A percentile compares a stretch with the other conserved stretches of the same genome.
These are phyloP conservation scores for Meloe dianella DNA, from an alignment of 2,888 invertebrate species.

Conservation along the genomic window DNA sequence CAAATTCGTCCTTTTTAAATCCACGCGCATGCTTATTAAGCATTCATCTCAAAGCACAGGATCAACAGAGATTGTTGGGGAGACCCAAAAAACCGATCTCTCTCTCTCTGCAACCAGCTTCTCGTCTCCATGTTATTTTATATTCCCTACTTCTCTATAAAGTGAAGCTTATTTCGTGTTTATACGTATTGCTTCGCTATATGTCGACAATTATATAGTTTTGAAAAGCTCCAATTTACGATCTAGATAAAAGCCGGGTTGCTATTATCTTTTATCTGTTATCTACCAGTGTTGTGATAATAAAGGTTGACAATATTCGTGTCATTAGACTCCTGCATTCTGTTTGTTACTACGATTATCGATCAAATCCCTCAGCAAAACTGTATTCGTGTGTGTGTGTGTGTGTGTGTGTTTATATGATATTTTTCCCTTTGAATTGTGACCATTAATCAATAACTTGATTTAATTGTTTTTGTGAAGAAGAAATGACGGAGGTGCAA, in stretches of 20 bases:
- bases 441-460: background rate
- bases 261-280: background rate
- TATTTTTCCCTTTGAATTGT: background rate
- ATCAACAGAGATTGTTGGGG: background rate
- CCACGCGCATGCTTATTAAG: background rate
- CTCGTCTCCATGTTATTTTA: slow-evolving; percentile 1
- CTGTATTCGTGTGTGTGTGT: background rate
- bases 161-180: background rate
- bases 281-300: background rate
- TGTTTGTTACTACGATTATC: too few species aligned
- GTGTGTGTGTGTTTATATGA: background rate
- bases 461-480: background rate
- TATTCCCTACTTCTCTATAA: too few species aligned
- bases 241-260: background rate
- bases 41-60: slow-evolving; percentile 6
- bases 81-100: too few species aligned
- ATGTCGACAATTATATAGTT: background rate
- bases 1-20: background rate
- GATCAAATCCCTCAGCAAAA: background rate
- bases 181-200: background rate
- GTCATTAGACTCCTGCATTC: too few species aligned
- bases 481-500: slow-evolving; percentile 44
- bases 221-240: slow-evolving; percentile 5
- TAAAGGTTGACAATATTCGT: background rate
- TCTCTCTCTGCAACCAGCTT: slow-evolving; percentile 11